Evolutionary conservation across 2,113 vertebrate species (phyloP), one percentile per base, ranked within the genome.

Genomic region (Tretioscincus oriximinensis): DNA sequence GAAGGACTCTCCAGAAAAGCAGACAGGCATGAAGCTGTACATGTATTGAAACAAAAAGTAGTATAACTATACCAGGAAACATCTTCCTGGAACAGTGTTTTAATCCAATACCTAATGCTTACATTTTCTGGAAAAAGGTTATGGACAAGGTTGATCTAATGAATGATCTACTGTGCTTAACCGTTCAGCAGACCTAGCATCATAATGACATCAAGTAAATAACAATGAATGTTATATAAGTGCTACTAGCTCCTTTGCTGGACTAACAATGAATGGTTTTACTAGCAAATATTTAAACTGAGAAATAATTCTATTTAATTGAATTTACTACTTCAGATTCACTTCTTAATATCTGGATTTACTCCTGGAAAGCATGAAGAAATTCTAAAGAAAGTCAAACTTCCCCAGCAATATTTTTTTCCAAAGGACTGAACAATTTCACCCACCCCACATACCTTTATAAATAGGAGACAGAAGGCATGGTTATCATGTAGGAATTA

Each of bases 291-390:
- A 54, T 31, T 28, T 51, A 20, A 16, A 20, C 4, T 4, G 6
- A 61, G 73, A 60, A 10, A 18, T n/a, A n/a, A 69, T 78, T 60
- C 29, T 35, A 10, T 69, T 22, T 29, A 54, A 35, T 22, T 35
- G 66, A 78, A 70, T 8, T 16, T 51, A 78, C 14, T 41, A 14
- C 58, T 21, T 49, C 29, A 35, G 28, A 31, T 10, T 29, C 45
- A 28, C 47, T 77, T 51, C 51, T 77, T 12, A 31, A 61, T 63
- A 21, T 41, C 26, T 65, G 41, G 75, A 65, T 5, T 65, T 8
- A 9, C 28, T 12, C 26, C 41, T 47, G 75, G 63, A 77, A 77
- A 77, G 74, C 63, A 45, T 64, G 74, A 76, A 61, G 74, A 63
- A 63, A 45, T 64, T 20, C 41, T 41, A n/a, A 16, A 41, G 16